Evolutionary conservation across 2,797 vertebrate species (phyloP).

Genomic region (Pangasius macronema): DNA sequence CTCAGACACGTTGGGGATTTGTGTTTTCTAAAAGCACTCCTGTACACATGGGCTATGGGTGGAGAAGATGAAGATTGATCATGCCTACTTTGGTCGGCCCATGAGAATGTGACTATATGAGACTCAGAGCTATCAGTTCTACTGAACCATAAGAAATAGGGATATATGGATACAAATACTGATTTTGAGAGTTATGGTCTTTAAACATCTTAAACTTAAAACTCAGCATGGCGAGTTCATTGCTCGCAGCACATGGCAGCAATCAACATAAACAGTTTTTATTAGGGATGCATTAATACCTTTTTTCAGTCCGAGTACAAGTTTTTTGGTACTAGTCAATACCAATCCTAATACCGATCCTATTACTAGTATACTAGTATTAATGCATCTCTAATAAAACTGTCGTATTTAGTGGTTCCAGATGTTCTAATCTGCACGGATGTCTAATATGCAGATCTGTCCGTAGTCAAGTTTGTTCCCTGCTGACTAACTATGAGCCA

Average conservation of each 20-base stretch:
- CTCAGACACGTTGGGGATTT: conserved; percentile 43
- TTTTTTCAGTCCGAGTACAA: no score
- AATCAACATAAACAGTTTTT: neutral
- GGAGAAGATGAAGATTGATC: conserved; percentile 40
- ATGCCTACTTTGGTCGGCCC: conserved; percentile 21
- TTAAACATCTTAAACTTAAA: neutral
- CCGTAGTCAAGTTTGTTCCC: neutral
- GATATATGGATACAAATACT: neutral
- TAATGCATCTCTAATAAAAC: neutral
- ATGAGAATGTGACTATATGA: conserved; percentile 35
- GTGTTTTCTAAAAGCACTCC: conserved; percentile 43
- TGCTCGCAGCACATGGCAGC: neutral
- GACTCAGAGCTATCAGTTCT: neutral
- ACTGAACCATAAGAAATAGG: neutral
- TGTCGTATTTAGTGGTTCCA: neutral
- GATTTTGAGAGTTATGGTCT: neutral
- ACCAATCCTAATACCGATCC: no score
- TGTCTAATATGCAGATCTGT: neutral
- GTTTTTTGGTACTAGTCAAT: no score
- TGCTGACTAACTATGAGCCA: neutral
- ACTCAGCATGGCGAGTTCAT: neutral
- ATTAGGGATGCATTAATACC: neutral
- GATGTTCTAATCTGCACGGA: neutral
- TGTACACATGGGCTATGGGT: conserved; percentile 41
- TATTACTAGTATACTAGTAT: neutral